These are phyloP conservation scores for Bombyx mandarina DNA, from an alignment of 1,140 invertebrate species.

Conservation along the genomic window DNA sequence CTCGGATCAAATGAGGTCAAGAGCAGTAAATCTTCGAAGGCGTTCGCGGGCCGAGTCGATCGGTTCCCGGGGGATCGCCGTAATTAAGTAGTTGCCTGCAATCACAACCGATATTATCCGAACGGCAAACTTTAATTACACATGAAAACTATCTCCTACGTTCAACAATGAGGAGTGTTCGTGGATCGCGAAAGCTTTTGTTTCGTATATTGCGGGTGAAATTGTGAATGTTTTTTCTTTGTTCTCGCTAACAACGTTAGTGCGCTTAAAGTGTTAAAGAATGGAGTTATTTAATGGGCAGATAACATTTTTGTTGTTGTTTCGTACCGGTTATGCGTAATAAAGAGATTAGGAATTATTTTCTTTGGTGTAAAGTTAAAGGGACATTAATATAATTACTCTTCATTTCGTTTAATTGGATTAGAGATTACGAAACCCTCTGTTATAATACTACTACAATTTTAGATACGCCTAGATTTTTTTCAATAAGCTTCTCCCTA, in stretches of 20 bases:
- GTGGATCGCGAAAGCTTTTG: constrained; percentile 13
- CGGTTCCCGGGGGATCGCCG: constrained; percentile 32
- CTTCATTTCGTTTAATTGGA: no score
- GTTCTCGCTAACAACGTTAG: neutral
- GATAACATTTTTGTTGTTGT: no score
- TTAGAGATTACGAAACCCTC: no score
- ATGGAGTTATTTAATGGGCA: no score
- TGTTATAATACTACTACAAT: no score
- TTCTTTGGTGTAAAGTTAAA: no score
- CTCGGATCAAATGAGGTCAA: constrained; percentile 51
- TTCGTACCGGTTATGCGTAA: no score
- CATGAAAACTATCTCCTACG: constrained; percentile 39
- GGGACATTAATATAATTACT: no score
- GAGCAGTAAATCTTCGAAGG: constrained; percentile 43
- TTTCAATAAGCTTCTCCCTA: no score
- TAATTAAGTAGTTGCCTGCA: constrained; percentile 56
- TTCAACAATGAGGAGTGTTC: constrained; percentile 31
- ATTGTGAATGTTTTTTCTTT: constrained; percentile 1
- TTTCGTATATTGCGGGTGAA: constrained; percentile 6
- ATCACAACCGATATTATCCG: constrained; percentile 49
- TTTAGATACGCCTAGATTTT: no score
- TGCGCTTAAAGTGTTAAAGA: no score
- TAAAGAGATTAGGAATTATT: no score
- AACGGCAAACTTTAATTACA: constrained; percentile 51
- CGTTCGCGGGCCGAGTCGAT: constrained; percentile 27